phyloP scores from a whole-genome alignment of 2,113 vertebrate genomes.

The Nesoenas mayeri region DNA sequence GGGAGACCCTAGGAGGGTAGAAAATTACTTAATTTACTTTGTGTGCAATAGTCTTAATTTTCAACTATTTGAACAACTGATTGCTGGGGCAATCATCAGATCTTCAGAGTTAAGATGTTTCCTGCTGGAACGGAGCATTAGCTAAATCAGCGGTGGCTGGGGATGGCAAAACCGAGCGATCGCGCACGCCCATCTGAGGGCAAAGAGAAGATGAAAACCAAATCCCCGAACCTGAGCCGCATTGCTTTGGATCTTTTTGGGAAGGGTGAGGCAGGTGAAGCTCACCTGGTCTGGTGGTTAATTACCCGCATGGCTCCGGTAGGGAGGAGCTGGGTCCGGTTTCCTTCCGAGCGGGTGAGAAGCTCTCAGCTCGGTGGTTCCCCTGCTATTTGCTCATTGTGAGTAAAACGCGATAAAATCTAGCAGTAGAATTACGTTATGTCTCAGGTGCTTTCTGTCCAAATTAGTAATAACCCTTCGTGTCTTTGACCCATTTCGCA shows the following conservation, averaged over 20 bases:
- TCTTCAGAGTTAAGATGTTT: slow-evolving; percentile 67
- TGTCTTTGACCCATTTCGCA: not conserved
- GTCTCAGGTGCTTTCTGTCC: slow-evolving; percentile 12
- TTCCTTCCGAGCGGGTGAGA: not conserved
- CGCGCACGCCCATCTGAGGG: not conserved
- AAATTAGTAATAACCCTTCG: not conserved
- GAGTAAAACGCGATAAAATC: slow-evolving; percentile 1
- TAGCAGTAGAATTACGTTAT: not conserved
- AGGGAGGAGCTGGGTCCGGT: not conserved
- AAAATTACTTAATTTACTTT: slow-evolving; percentile 64
- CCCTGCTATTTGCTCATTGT: slow-evolving; percentile 6
- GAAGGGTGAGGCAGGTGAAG: slow-evolving; percentile 2
- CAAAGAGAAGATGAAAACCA: slow-evolving; percentile 9
- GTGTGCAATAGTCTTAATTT: slow-evolving; percentile 64
- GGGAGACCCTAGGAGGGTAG: slow-evolving; percentile 51
- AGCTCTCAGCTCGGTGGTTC: not conserved
- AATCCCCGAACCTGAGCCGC: not conserved
- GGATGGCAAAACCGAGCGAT: not conserved
- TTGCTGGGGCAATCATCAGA: slow-evolving; percentile 63
- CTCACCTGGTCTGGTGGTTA: not conserved
- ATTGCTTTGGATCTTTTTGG: not conserved
- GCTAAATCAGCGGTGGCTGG: slow-evolving; percentile 39
- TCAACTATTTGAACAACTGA: slow-evolving; percentile 58
- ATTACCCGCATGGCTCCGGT: not conserved
- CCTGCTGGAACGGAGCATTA: slow-evolving; percentile 55